These are phyloP conservation scores for Geophilus truncorum DNA, from an alignment of 2,888 invertebrate species.

Conservation along the genomic window DNA sequence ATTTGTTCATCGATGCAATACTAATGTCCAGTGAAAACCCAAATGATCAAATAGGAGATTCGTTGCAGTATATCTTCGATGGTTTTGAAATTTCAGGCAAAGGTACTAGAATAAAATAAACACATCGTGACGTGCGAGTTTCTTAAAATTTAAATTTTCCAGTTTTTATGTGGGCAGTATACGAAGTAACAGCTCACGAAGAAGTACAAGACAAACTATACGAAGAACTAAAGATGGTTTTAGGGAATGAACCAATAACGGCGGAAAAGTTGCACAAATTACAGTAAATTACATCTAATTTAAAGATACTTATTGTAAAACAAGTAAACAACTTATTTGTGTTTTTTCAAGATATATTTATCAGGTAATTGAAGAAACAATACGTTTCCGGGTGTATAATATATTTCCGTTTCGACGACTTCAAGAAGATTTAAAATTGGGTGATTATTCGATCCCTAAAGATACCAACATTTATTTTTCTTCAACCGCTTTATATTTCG, in stretches of 20 bases:
- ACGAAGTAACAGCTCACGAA: not conserved
- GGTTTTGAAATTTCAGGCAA: not conserved
- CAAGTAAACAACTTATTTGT: too few species aligned
- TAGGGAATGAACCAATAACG: not conserved
- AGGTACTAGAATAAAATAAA: not conserved
- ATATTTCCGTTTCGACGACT: not conserved
- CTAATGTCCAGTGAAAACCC: not conserved
- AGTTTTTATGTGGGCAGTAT: not conserved
- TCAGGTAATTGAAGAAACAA: not conserved
- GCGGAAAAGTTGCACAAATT: not conserved
- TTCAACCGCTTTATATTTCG: too few species aligned
- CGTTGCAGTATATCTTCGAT: not conserved
- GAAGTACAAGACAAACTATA: not conserved
- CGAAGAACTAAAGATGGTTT: not conserved
- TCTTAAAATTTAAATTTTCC: not conserved
- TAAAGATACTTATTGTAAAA: not conserved
- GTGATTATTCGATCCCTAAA: not conserved
- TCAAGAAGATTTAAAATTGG: not conserved
- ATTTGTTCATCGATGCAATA: not conserved
- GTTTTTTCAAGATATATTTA: not conserved
- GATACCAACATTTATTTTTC: not conserved
- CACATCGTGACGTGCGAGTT: too few species aligned
- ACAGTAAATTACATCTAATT: not conserved
- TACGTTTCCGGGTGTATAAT: not conserved
- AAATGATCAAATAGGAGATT: not conserved